Percentiles rank a stretch among this genome's conserved stretches.
Conservation (phyloP, 2,797 vertebrate species). For the Vespertilio murinus region DNA sequence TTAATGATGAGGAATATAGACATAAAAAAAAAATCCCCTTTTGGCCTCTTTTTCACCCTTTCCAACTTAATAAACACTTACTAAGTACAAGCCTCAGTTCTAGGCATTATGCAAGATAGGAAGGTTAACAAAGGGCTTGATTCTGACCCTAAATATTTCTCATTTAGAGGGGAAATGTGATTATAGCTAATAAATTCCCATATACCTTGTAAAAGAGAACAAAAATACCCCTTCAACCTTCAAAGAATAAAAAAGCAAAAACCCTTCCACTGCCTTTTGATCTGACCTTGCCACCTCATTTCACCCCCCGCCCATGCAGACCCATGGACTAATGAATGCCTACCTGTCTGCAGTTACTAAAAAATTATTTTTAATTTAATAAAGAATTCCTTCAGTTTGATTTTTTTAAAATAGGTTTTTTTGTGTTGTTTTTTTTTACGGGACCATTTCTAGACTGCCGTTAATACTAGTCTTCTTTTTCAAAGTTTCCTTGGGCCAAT, state of each 20-base stretch:
- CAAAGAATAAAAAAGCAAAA: neutral
- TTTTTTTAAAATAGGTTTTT: neutral
- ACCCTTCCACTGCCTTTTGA: neutral
- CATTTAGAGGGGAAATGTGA: neutral
- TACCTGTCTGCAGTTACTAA: neutral
- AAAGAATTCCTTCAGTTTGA: neutral
- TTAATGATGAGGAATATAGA: neutral
- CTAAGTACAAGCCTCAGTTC: neutral
- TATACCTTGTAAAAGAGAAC: neutral
- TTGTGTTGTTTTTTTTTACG: neutral
- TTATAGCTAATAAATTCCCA: neutral
- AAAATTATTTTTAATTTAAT: neutral
- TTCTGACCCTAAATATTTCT: neutral
- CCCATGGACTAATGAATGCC: neutral
- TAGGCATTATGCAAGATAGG: neutral
- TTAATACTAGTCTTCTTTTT: neutral
- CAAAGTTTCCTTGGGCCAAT: neutral
- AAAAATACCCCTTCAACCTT: neutral
- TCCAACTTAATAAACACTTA: neutral
- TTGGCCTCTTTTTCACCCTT: neutral
- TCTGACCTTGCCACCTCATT: fast-evolving
- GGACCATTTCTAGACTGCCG: neutral
- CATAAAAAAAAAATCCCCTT: neutral
- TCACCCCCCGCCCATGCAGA: fast-evolving
- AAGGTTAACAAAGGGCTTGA: neutral